These are phyloP conservation scores for Elephas maximus DNA, from an alignment of 2,113 vertebrate species.

Conservation along the genomic window DNA sequence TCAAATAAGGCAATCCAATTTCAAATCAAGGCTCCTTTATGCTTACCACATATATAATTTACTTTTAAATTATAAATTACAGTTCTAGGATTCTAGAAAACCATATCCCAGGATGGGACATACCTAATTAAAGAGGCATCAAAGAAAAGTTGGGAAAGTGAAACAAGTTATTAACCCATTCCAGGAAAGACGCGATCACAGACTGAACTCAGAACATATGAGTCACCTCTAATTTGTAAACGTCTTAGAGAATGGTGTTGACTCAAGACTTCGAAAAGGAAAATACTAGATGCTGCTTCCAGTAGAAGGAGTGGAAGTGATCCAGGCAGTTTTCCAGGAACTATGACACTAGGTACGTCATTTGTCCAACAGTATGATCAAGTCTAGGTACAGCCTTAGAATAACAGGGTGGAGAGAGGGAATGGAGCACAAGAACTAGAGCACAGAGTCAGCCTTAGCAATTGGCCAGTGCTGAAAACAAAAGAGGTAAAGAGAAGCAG, in stretches of 20 bases:
- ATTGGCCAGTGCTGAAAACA: neutral
- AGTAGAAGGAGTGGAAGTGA: neutral
- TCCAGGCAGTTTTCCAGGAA: constrained; percentile 8
- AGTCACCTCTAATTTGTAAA: constrained; percentile 46
- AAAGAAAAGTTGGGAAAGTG: neutral
- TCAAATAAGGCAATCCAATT: constrained; percentile 31
- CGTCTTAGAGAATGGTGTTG: constrained; percentile 46
- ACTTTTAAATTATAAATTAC: constrained; percentile 37
- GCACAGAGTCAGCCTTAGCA: neutral
- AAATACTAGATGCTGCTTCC: neutral
- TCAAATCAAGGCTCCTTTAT: constrained; percentile 61
- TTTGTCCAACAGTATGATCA: neutral
- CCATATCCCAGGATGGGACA: neutral
- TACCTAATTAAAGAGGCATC: constrained; percentile 53
- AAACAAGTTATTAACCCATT: constrained; percentile 36
- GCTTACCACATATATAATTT: constrained; percentile 19
- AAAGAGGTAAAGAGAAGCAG: neutral
- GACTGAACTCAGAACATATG: neutral
- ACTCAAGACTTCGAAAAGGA: neutral
- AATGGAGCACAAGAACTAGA: neutral
- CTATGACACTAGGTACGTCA: constrained; percentile 3
- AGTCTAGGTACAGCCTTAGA: neutral
- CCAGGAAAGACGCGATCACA: neutral
- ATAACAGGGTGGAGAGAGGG: neutral
- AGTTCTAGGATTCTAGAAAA: constrained; percentile 40